Evolutionary conservation across 1,140 invertebrate species (phyloP), one percentile per base, ranked within the genome.

Genomic region (Drosophila sproati): DNA sequence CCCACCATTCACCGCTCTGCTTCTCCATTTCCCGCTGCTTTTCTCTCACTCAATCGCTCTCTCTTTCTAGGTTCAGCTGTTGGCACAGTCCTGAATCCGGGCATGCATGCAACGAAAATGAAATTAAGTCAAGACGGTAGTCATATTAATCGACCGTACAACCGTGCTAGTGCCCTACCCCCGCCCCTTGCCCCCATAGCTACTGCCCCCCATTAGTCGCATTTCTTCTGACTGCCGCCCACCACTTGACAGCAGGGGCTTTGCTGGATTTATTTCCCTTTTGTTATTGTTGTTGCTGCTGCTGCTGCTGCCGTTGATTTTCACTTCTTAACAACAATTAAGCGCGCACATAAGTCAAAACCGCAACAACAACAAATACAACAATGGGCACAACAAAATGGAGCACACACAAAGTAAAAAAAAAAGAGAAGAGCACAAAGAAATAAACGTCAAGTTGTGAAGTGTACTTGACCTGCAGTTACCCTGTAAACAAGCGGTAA

Each of bases 281-380:
- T 87, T 71, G 47, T 28, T 47, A n/a, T 34, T 52, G 50, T 20
- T 54, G 50, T 20, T 45, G 57, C 51, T 43, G 67, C 3, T 70
- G 63, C 20, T 73, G 43, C 20, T 64, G 47, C 68, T 79, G 71
- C 68, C 73, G 83, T 72, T 88, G 80, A 83, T 89, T 88, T 88
- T 89, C 70, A 89, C 85, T 89, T 89, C 85, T 85, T 88, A 89
- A 89, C 85, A 89, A 88, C 85, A 88, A 88, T 88, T 89, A 88
- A 88, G 77, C 64, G 80, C 85, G 74, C 81, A 83, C 80, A 89
- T 85, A 88, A 88, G 85, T 88, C 80, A 88, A 89, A 89, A 85
- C 85, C 85, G 64, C 85, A 85, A 63, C 77, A 83, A 80, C 81
- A 83, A 77, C 81, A 78, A 64, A 43, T 37, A 63, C 62, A 72